phyloP scores from a whole-genome alignment of 2,113 vertebrate species.

The Felis chaus region DNA sequence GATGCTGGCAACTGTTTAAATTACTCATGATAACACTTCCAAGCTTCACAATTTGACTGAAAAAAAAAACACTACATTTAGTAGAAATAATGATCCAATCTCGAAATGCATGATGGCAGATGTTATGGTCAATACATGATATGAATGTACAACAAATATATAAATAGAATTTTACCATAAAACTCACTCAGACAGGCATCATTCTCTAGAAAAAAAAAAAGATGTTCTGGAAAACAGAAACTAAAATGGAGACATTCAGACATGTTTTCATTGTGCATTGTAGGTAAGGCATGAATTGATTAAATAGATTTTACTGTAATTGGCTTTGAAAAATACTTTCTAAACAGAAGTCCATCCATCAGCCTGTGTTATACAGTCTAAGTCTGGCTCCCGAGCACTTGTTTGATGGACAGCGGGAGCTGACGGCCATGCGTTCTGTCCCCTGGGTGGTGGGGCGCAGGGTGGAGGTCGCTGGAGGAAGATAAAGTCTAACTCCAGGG shows the following conservation, averaged over 20 bases:
- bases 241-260: neutral
- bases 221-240: neutral
- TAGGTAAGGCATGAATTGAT: neutral
- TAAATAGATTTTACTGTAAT: neutral
- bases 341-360: neutral
- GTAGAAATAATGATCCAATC: neutral
- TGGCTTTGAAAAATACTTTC: neutral
- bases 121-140: neutral
- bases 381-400: no score
- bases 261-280: neutral
- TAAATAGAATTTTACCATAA: neutral
- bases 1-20: neutral
- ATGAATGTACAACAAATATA: neutral
- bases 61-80: neutral
- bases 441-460: fast-evolving
- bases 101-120: neutral
- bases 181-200: neutral
- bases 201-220: neutral
- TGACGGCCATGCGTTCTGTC: fast-evolving
- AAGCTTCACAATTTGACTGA: neutral
- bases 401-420: no score
- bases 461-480: neutral
- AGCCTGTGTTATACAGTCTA: neutral
- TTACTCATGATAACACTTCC: neutral
- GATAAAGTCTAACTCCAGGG: no score